Evolutionary conservation across 2,888 invertebrate species (phyloP).

Genomic region (Agrochola lychnidis): DNA sequence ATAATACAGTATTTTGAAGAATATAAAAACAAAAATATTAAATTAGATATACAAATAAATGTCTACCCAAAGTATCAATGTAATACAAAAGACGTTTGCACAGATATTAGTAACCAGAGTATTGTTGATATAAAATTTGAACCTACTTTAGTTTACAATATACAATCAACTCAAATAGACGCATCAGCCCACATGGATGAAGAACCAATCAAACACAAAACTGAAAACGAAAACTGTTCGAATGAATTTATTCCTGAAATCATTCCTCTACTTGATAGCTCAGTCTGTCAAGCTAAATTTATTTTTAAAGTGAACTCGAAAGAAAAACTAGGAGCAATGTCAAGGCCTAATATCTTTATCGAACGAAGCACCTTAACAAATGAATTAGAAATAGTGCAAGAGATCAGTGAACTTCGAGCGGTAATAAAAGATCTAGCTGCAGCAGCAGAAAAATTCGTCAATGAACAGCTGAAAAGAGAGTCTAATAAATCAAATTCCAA

Average conservation of each 20-base stretch:
- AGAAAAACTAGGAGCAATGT: slow-evolving; percentile 52
- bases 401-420: slow-evolving; percentile 77
- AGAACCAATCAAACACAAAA: slow-evolving; percentile 35
- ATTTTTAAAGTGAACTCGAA: slow-evolving; percentile 68
- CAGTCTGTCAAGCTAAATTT: slow-evolving; percentile 77
- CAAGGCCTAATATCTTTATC: slow-evolving; percentile 36
- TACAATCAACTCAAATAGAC: slow-evolving; percentile 31
- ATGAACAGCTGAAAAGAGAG: slow-evolving; percentile 69
- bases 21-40: slow-evolving; percentile 73
- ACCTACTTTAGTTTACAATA: slow-evolving; percentile 40
- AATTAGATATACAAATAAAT: slow-evolving; percentile 80
- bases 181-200: slow-evolving; percentile 15
- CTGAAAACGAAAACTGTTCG: slow-evolving; percentile 19
- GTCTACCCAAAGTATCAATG: slow-evolving; percentile 69
- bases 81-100: slow-evolving; percentile 54
- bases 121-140: slow-evolving; percentile 45
- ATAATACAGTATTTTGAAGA: slow-evolving; percentile 76
- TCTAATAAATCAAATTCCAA: slow-evolving; percentile 45
- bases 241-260: slow-evolving; percentile 67
- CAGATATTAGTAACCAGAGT: slow-evolving; percentile 45
- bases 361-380: slow-evolving; percentile 65
- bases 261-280: slow-evolving; percentile 79
- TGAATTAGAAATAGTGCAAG: slow-evolving; percentile 74
- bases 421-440: slow-evolving; percentile 77
- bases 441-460: slow-evolving; percentile 76